Evolutionary conservation across 2,113 vertebrate genomes (phyloP).

Genomic region (Anoplopoma fimbria): DNA sequence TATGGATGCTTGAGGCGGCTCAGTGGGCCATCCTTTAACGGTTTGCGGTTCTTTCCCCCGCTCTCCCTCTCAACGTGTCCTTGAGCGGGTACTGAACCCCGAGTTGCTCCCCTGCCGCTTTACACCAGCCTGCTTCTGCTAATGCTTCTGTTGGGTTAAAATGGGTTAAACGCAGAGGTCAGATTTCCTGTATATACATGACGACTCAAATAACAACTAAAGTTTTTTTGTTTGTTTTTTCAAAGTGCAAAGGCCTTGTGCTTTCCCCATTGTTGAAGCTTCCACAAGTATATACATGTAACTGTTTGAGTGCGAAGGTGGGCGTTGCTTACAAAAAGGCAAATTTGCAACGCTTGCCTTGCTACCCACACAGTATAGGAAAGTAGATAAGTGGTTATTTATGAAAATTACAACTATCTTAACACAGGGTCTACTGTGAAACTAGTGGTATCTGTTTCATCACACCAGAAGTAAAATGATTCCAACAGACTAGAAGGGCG

Average conservation of each 20-base stretch:
- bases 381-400: conserved; percentile 29
- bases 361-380: conserved; percentile 8
- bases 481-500: conserved; percentile 10
- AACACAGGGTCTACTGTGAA: conserved; percentile 12
- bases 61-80: neutral
- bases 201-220: neutral
- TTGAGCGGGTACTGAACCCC: neutral
- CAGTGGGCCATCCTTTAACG: neutral
- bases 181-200: neutral
- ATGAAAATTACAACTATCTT: conserved; percentile 45
- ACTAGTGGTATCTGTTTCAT: neutral
- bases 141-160: no score
- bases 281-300: conserved; percentile 16
- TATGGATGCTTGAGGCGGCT: neutral
- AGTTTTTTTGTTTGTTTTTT: neutral
- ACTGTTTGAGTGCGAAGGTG: conserved; percentile 18
- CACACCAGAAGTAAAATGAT: neutral
- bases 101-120: neutral
- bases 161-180: neutral
- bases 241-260: neutral
- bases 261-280: neutral
- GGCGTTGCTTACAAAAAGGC: conserved; percentile 20
- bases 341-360: conserved; percentile 32
- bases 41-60: neutral
- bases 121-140: neutral